Base-by-base conservation (phyloP, 2,113 vertebrate genomes). In the Amblyornis subalaris region DNA sequence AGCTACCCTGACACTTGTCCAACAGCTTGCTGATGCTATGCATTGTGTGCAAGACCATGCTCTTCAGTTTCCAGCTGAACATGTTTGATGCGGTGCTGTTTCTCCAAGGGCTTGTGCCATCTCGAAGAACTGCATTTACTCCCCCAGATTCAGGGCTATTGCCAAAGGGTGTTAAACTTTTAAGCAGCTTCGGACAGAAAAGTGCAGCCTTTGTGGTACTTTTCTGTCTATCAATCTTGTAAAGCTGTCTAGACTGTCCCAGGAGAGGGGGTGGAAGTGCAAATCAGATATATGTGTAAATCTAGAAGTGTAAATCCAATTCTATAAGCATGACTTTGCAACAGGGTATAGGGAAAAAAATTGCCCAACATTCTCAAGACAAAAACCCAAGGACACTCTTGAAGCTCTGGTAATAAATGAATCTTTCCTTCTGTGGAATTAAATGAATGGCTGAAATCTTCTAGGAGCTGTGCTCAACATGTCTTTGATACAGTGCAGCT, bases 261-360 rank as follows among this genome's bases (percentile, higher is more conserved):
- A 51, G 81, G 33, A 91, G 71, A 88, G 78, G 75, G 38, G 75
- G 89, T 80, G 74, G 82, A 93, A 91, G 75, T 90, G 93, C n/a
- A 95, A 93, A 95, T 88, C 71, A 91, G 54, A 89, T 88, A 75
- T 9, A 94, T 28, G 71, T 62, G 67, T 76, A 93, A 84, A 87
- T 74, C 69, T 64, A 64, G 65, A 92, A 89, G n/a, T 69, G 70
- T 65, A 96, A 95, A 96, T 93, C 64, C 76, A 38, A 85, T 95
- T 93, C 82, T 48, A 35, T 58, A 85, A 67, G 44, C 36, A 35
- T 60, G 78, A 3, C 50, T 93, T 57, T 76, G 77, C 45, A 86
- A 44, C 0, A 6, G 10, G 9, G 24, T 14, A 35, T 36, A 71
- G 28, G 25, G 29, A 66, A 80, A 88, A 83, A 88, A 72, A 33